Base-by-base conservation (phyloP, 1,140 invertebrate genomes). In the Steinernema feltiae region DNA sequence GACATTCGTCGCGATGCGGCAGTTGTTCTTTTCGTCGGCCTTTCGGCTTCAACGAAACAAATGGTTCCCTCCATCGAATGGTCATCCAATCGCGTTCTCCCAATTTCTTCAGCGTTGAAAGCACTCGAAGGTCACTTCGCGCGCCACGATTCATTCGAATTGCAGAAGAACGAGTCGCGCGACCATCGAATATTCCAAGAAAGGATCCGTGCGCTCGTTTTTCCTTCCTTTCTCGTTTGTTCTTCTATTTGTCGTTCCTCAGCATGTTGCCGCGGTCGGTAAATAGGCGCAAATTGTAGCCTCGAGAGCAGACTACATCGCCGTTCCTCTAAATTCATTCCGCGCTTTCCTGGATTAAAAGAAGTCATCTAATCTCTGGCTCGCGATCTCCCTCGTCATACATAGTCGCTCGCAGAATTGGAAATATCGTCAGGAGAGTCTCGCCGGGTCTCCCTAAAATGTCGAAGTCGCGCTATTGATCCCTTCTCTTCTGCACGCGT, bases 121-220 rank as follows among this genome's bases (percentile, higher is more conserved):
- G 53, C 53, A 27, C 24, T 63, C 53, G 53, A 63, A 63, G 53
- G 53, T 63, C 53, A 63, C 24, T 63, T 63, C 53, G 53, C 53
- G 53, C 53, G 24, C 12, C 2, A 3, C 24, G 24, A 63, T 27
- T 63, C 53, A 63, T 27, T 63, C 53, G 53, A 63, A 21, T 27
- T 12, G 53, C 12, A 63, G 53, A 27, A 41, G 35, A 41, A 41
- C 35, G 35, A 41, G 35, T 41, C 35, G 7, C n/a, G n/a, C n/a
- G 35, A 18, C 35, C 24, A 15, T 15, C 53, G 53, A 15, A 63
- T 63, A 63, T 63, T 63, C 53, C 53, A n/a, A 46, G 24, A n/a
- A 15, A n/a, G 53, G 53, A 3, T 21, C 24, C 24, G 7, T 3
- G 15, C 53, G 15, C 24, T 63, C 24, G 2, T 63, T n/a, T 27